phyloP scores from a whole-genome alignment of 2,888 invertebrate genomes.

The Drosophila nr. perissopoda region DNA sequence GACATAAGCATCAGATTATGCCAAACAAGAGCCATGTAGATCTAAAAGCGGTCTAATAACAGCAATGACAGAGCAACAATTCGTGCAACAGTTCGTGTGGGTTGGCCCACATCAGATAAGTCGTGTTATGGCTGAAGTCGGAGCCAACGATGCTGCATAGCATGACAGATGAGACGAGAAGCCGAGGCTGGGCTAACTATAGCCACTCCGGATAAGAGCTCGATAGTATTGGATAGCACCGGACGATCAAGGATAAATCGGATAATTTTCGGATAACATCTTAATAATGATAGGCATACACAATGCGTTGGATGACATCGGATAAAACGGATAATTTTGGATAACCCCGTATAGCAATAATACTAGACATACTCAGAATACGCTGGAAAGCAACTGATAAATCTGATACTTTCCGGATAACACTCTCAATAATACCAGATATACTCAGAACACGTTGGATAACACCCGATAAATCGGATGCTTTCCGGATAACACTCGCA shows the following conservation, averaged over 20 bases:
- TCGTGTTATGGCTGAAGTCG: neutral
- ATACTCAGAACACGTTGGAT: neutral
- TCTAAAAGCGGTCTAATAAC: slow-evolving; percentile 25
- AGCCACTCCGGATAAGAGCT: neutral
- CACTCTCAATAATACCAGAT: neutral
- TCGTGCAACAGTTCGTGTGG: slow-evolving; percentile 1
- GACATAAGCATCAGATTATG: neutral
- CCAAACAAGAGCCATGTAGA: neutral
- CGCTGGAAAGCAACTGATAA: neutral
- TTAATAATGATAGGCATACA: no score
- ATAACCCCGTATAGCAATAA: neutral
- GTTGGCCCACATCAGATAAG: slow-evolving; percentile 3
- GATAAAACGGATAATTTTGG: neutral
- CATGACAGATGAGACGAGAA: no score
- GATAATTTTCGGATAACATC: neutral
- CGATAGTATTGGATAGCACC: neutral
- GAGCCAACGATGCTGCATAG: neutral
- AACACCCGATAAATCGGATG: neutral
- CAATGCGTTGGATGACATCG: neutral
- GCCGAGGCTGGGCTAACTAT: neutral
- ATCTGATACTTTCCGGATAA: neutral
- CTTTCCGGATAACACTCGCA: neutral
- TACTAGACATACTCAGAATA: no score
- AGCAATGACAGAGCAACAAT: slow-evolving; percentile 21
- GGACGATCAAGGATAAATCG: neutral